A percentile compares a stretch with the other conserved stretches of the same genome.
These are phyloP conservation scores for Spisula solida DNA, from an alignment of 2,888 invertebrate genomes.

Conservation along the genomic window DNA sequence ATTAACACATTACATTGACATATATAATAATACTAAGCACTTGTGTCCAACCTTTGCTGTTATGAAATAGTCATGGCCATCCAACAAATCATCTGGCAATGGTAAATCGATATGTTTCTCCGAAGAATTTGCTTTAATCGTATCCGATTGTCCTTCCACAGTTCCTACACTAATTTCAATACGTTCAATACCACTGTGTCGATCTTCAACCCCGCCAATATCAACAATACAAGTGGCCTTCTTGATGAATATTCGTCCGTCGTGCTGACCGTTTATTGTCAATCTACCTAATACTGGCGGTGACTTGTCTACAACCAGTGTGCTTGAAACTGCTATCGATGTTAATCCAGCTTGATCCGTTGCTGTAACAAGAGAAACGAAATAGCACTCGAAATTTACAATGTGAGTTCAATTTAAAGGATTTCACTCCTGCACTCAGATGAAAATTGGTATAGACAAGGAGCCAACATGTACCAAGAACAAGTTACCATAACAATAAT, in stretches of 20 bases:
- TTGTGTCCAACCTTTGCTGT: constrained; percentile 36
- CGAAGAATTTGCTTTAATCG: not conserved
- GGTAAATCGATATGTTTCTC: not conserved
- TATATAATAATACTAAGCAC: not conserved
- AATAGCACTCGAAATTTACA: too few relatives aligned
- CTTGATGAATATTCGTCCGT: not conserved
- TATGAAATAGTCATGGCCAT: constrained; percentile 44
- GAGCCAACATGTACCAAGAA: too few relatives aligned
- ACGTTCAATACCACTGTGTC: constrained; percentile 60
- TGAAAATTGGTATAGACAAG: too few relatives aligned
- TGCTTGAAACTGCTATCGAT: not conserved
- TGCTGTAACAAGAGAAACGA: constrained; percentile 3
- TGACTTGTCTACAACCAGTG: constrained; percentile 29
- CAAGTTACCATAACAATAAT: too few relatives aligned
- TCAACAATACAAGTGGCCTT: not conserved
- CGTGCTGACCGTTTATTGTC: not conserved
- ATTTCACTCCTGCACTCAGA: too few relatives aligned
- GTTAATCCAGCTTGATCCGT: constrained; percentile 39
- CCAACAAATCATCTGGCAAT: constrained; percentile 4
- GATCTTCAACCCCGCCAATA: constrained; percentile 64
- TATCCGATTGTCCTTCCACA: constrained; percentile 12
- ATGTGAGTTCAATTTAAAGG: too few relatives aligned
- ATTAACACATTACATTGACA: not conserved
- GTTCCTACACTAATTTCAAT: constrained; percentile 51
- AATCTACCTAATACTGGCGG: not conserved